These are phyloP conservation scores for Platichthys stellatus DNA, from an alignment of 2,113 vertebrate species.

Conservation along the genomic window DNA sequence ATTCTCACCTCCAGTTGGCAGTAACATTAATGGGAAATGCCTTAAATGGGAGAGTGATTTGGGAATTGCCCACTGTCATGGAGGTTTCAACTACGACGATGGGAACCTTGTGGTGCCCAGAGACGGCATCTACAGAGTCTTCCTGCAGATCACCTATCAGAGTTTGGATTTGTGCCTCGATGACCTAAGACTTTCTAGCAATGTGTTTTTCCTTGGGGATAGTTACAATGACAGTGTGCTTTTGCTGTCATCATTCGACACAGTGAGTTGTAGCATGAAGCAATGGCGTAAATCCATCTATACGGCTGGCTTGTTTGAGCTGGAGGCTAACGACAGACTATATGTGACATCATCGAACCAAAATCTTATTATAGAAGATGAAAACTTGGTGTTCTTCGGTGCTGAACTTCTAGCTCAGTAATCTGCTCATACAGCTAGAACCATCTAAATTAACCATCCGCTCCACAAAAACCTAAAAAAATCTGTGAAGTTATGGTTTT, in stretches of 20 bases:
- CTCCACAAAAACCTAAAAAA: too few relatives aligned
- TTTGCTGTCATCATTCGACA: conserved; percentile 39
- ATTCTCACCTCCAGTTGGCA: fast-evolving
- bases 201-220: fast-evolving
- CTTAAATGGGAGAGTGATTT: conserved; percentile 21
- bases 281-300: conserved; percentile 46
- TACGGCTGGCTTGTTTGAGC: conserved; percentile 14
- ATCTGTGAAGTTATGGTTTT: too few relatives aligned
- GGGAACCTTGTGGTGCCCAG: conserved; percentile 53
- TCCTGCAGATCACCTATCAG: conserved; percentile 75
- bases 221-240: fast-evolving
- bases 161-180: fast-evolving
- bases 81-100: conserved; percentile 42
- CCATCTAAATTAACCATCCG: too few relatives aligned
- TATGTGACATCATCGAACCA: background rate
- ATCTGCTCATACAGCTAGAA: background rate
- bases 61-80: background rate
- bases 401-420: conserved; percentile 31
- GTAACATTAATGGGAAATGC: fast-evolving
- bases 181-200: background rate
- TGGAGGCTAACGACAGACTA: conserved; percentile 26
- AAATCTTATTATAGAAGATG: background rate
- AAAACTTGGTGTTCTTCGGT: conserved; percentile 59
- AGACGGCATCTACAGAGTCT: conserved; percentile 61
- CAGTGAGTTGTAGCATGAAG: background rate